Conservation (phyloP, 2,888 invertebrate genomes). For the Microplitis manilae region DNA sequence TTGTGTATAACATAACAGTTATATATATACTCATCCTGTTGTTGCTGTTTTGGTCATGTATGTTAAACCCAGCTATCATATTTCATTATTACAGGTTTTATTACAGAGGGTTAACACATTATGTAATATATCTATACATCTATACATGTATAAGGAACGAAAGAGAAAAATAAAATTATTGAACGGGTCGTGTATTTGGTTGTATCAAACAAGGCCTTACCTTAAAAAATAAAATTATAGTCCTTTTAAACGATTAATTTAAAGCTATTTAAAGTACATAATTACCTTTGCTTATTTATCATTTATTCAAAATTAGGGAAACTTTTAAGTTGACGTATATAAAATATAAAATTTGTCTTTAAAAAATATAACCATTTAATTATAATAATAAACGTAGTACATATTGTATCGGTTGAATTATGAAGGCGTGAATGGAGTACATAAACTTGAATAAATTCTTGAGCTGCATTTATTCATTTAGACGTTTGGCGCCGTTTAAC, state of each 20-base stretch:
- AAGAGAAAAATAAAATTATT: background rate
- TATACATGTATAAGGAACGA: background rate
- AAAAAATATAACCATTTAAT: background rate
- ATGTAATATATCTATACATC: background rate
- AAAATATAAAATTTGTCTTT: too few species aligned
- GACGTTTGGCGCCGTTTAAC: slow-evolving; percentile 42
- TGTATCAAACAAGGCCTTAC: background rate
- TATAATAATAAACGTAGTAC: background rate
- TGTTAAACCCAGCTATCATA: background rate
- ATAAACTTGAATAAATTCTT: slow-evolving; percentile 38
- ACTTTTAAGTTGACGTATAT: too few species aligned
- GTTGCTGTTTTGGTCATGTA: background rate
- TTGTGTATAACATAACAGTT: background rate
- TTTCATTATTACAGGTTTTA: background rate
- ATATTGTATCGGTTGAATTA: slow-evolving; percentile 31
- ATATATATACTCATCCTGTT: background rate
- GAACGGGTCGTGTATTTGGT: background rate
- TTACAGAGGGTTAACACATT: background rate
- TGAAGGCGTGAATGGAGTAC: slow-evolving; percentile 29
- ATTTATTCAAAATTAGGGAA: too few species aligned
- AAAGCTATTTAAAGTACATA: too few species aligned
- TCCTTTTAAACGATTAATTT: background rate
- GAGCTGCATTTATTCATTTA: slow-evolving; percentile 38
- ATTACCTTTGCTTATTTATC: too few species aligned
- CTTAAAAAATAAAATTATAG: slow-evolving; percentile 12